These are phyloP conservation scores for Eidolon helvum DNA, from an alignment of 2,113 vertebrate genomes.

Conservation along the genomic window DNA sequence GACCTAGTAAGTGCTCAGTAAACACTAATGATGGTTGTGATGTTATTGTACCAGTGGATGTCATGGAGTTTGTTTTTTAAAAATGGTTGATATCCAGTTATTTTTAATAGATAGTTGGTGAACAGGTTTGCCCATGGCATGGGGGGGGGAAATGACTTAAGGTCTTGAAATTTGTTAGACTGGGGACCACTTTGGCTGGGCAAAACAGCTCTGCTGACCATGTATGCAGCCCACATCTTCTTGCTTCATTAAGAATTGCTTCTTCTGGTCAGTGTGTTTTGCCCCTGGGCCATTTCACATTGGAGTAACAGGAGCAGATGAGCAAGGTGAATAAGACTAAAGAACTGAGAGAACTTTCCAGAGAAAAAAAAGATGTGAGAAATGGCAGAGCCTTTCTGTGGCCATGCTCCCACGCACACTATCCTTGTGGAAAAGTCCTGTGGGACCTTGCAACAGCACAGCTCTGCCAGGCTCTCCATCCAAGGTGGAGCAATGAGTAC, in stretches of 20 bases:
- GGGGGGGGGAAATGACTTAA: background rate
- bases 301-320: background rate
- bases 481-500: accelerated
- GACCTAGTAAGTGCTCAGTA: background rate
- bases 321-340: background rate
- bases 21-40: background rate
- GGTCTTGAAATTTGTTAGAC: background rate
- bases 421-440: background rate
- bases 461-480: background rate
- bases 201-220: too few relatives aligned
- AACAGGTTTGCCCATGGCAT: background rate
- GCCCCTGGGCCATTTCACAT: background rate
- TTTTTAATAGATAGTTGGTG: background rate
- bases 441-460: background rate
- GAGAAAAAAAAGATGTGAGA: background rate
- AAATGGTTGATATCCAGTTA: background rate
- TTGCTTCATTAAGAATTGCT: background rate
- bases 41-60: background rate
- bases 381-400: background rate
- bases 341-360: background rate
- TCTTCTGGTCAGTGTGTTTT: background rate
- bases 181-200: background rate
- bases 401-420: accelerated
- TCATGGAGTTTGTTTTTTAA: background rate
- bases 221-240: background rate